phyloP scores from a whole-genome alignment of 92 coral and sea anemone genomes.

The Palythoa heliodiscus region DNA sequence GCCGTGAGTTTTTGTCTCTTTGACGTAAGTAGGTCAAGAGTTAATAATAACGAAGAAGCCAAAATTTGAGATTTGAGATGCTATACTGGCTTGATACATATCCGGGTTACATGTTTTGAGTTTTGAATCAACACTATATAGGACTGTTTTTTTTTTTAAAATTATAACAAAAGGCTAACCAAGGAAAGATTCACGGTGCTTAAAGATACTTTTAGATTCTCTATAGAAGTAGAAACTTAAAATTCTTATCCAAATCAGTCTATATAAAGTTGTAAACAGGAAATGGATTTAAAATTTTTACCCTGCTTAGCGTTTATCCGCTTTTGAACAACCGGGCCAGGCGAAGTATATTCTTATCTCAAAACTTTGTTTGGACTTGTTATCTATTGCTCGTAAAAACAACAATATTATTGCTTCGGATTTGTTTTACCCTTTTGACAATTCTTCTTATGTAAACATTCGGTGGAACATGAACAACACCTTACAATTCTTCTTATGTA shows the following conservation, averaged over 20 bases:
- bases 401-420: not conserved
- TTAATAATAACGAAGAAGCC: not conserved
- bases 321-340: not conserved
- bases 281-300: too few relatives aligned
- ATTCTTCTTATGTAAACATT: not conserved
- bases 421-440: not conserved
- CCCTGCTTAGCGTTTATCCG: not conserved
- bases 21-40: constrained; percentile 1
- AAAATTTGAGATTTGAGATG: not conserved
- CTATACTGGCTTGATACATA: not conserved
- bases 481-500: not conserved
- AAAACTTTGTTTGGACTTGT: not conserved
- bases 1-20: constrained; percentile 1
- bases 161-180: too few relatives aligned
- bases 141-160: too few relatives aligned
- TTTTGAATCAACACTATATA: not conserved
- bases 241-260: too few relatives aligned
- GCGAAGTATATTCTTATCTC: not conserved
- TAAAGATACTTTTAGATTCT: too few relatives aligned
- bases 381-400: not conserved
- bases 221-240: too few relatives aligned
- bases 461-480: not conserved
- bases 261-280: not conserved
- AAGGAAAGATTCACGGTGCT: too few relatives aligned
- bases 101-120: not conserved